phyloP scores from a whole-genome alignment of 30 jellyfish, hydroid and myxozoan genomes.

The Hydra vulgaris region DNA sequence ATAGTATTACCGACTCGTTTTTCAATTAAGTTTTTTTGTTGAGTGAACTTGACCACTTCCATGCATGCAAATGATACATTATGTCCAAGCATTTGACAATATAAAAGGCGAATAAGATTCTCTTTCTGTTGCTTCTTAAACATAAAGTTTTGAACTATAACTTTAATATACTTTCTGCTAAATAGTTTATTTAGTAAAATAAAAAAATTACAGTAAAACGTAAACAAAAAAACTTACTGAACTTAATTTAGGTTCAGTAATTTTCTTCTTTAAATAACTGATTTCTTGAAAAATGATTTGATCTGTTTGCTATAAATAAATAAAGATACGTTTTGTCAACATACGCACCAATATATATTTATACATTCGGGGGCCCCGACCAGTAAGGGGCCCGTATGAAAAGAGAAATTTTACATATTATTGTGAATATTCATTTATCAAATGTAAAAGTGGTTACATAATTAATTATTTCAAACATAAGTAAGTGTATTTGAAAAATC shows the following conservation, averaged over 20 bases:
- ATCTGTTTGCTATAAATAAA: conserved; percentile 51
- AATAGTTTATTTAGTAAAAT: background rate
- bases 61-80: conserved; percentile 81
- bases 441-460: no score
- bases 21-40: conserved; percentile 50
- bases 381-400: no score
- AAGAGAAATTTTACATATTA: no score
- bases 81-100: conserved; percentile 90
- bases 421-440: no score
- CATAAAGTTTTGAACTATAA: background rate
- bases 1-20: conserved; percentile 77
- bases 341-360: background rate
- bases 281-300: conserved; percentile 37
- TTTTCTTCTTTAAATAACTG: conserved; percentile 23
- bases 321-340: background rate
- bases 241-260: conserved; percentile 29
- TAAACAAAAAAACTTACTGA: background rate
- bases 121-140: conserved; percentile 77
- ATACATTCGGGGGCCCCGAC: no score
- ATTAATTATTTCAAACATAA: no score
- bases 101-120: conserved; percentile 47
- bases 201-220: no score
- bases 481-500: no score
- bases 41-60: conserved; percentile 77
- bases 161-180: no score